Percentiles rank a stretch among this genome's conserved stretches.
Conservation (phyloP, 2,888 invertebrate genomes). For the Drosophila anomelani region DNA sequence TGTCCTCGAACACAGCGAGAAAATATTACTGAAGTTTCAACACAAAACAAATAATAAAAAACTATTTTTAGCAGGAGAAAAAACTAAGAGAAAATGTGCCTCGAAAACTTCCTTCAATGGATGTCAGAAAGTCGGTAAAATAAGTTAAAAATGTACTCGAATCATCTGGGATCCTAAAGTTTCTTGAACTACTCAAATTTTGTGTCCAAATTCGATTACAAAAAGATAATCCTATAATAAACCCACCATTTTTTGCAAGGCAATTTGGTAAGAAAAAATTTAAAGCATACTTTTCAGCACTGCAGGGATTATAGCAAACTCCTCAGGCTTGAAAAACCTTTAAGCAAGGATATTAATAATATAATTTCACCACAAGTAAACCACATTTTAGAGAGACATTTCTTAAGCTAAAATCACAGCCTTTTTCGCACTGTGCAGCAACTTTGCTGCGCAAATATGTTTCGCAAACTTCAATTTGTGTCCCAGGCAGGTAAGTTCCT, state of each 20-base stretch:
- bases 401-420: too few relatives aligned
- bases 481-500: constrained; percentile 23
- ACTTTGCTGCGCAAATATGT: constrained; percentile 50
- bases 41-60: not conserved
- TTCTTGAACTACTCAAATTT: accelerated
- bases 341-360: too few relatives aligned
- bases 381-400: too few relatives aligned
- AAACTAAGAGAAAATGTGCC: not conserved
- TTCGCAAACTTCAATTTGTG: constrained; percentile 48
- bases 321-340: too few relatives aligned
- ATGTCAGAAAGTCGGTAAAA: not conserved
- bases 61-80: not conserved
- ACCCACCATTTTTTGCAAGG: accelerated
- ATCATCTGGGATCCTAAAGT: too few relatives aligned
- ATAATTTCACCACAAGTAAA: too few relatives aligned
- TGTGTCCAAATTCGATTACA: not conserved
- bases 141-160: not conserved
- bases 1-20: constrained; percentile 14
- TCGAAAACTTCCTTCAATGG: not conserved
- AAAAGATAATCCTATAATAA: too few relatives aligned
- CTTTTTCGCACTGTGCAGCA: constrained; percentile 8
- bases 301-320: too few relatives aligned
- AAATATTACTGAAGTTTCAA: not conserved
- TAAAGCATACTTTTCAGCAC: not conserved
- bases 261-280: too few relatives aligned